phyloP scores from a whole-genome alignment of 2,113 vertebrate genomes.

The Ictalurus furcatus region DNA sequence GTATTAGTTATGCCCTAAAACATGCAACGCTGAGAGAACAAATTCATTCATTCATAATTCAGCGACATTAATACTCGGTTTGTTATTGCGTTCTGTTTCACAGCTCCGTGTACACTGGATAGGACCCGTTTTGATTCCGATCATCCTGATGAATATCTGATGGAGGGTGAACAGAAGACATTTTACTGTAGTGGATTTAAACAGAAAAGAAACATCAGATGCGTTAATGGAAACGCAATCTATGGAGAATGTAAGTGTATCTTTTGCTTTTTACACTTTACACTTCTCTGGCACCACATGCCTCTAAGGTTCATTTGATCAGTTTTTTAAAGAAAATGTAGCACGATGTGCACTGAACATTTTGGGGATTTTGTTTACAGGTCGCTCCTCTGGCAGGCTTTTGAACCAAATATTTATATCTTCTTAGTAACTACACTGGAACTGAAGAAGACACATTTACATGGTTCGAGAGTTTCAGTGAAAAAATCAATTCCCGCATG shows the following conservation, averaged over 20 bases:
- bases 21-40: neutral
- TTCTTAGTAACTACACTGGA: no score
- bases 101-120: slow-evolving; percentile 29
- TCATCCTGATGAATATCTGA: neutral
- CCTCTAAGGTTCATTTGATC: no score
- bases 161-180: neutral
- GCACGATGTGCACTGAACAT: no score
- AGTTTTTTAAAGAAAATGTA: no score
- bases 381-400: no score
- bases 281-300: no score
- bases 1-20: neutral
- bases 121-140: neutral
- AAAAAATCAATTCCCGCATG: no score
- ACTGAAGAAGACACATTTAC: neutral
- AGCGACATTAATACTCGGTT: neutral
- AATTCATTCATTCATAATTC: no score
- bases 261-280: neutral
- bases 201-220: neutral
- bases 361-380: no score
- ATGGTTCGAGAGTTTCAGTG: neutral
- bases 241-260: neutral
- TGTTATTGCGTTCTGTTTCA: neutral
- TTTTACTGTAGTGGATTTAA: neutral
- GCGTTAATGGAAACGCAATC: neutral
- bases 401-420: no score